phyloP scores from a whole-genome alignment of 2,888 invertebrate genomes.

The Agrotis exclamationis region DNA sequence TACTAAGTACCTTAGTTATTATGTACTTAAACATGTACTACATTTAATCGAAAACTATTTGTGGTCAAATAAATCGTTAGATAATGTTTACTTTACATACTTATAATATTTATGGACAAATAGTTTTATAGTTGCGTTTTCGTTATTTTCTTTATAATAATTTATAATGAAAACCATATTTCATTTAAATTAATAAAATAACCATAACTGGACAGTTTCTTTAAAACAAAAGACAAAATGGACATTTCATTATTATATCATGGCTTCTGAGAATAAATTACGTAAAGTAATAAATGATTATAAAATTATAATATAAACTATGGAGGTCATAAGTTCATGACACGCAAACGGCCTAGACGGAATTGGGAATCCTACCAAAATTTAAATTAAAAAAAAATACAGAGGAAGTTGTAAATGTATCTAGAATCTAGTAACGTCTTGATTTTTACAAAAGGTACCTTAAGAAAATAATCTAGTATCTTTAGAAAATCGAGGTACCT shows the following conservation, averaged over 20 bases:
- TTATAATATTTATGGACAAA: too few relatives aligned
- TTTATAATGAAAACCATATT: background rate
- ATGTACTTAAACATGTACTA: background rate
- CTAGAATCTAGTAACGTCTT: background rate
- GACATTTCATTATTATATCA: conserved; percentile 3
- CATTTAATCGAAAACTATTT: too few relatives aligned
- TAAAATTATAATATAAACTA: background rate
- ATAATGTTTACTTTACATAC: too few relatives aligned
- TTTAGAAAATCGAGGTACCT: too few relatives aligned
- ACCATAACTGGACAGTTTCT: background rate
- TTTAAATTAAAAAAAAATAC: background rate
- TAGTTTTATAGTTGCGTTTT: too few relatives aligned
- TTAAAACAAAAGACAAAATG: background rate
- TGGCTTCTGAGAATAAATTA: background rate
- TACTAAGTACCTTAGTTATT: background rate
- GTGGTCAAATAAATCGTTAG: too few relatives aligned
- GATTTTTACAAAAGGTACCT: background rate
- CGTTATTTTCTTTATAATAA: background rate
- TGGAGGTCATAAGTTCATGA: background rate
- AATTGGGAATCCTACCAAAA: background rate
- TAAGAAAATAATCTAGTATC: too few relatives aligned
- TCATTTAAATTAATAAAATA: background rate
- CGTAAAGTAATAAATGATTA: background rate
- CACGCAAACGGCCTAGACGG: background rate
- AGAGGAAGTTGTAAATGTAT: background rate